Conservation (phyloP, 2,113 vertebrate genomes). For the Boulengeromyrus knoepffleri region DNA sequence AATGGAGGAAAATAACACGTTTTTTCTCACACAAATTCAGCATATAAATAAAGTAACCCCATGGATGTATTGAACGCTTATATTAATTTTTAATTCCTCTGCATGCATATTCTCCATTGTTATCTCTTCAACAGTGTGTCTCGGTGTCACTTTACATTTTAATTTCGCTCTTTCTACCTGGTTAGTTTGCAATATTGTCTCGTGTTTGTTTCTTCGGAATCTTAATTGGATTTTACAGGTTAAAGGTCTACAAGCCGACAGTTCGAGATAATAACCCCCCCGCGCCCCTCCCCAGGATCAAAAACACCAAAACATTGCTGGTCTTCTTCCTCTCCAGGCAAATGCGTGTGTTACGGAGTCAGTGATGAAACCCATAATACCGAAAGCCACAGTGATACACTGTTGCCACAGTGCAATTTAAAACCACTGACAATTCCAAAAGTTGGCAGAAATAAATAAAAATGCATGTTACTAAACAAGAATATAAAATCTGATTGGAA, state of each 20-base stretch:
- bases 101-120: slow-evolving; percentile 33
- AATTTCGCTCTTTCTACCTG: slow-evolving; percentile 43
- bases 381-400: not conserved
- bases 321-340: slow-evolving; percentile 31
- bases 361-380: not conserved
- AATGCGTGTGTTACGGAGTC: slow-evolving; percentile 16
- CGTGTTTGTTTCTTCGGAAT: slow-evolving; percentile 40
- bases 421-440: not conserved
- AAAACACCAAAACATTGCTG: not conserved
- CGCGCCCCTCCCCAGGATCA: not conserved
- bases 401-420: not conserved
- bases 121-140: slow-evolving; percentile 39
- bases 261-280: slow-evolving; percentile 42
- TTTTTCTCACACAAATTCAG: slow-evolving; percentile 11
- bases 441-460: not conserved
- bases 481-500: not conserved
- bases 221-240: slow-evolving; percentile 53
- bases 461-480: not conserved
- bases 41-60: slow-evolving; percentile 10
- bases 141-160: slow-evolving; percentile 28
- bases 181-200: slow-evolving; percentile 47
- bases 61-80: slow-evolving; percentile 29
- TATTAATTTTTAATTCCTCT: slow-evolving; percentile 35
- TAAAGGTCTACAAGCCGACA: slow-evolving; percentile 46
- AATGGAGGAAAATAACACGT: slow-evolving; percentile 18